phyloP scores from a whole-genome alignment of 1,140 invertebrate genomes.

The Drosophila kohkoa region DNA sequence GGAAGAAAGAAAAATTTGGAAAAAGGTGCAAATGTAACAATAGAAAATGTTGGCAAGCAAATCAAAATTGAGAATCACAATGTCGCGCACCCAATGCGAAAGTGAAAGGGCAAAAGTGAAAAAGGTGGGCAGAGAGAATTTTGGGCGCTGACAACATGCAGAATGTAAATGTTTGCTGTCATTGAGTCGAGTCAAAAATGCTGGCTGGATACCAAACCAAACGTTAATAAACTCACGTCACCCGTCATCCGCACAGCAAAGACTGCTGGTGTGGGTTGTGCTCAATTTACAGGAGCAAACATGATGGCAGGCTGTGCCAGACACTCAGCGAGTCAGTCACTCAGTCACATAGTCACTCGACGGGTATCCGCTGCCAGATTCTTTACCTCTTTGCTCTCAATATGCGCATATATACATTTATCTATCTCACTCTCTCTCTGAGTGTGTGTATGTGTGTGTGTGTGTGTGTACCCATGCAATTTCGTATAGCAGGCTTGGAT shows the following conservation, averaged over 20 bases:
- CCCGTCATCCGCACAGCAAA: neutral
- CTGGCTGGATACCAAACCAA: slow-evolving; percentile 62
- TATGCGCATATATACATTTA: neutral
- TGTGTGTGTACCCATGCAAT: slow-evolving; percentile 31
- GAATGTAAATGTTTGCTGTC: slow-evolving; percentile 80
- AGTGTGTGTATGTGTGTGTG: neutral
- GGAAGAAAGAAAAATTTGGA: neutral
- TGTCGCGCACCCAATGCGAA: slow-evolving; percentile 2
- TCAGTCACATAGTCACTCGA: neutral
- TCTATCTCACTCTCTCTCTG: neutral
- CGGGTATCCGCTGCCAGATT: slow-evolving; percentile 6
- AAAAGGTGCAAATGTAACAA: slow-evolving; percentile 39
- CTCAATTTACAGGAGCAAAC: slow-evolving; percentile 79
- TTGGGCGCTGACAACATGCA: slow-evolving; percentile 64
- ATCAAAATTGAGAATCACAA: slow-evolving; percentile 27
- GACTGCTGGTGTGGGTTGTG: slow-evolving; percentile 4
- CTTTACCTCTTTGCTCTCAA: slow-evolving; percentile 14
- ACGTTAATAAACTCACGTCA: slow-evolving; percentile 73
- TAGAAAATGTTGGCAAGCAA: slow-evolving; percentile 25
- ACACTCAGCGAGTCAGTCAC: slow-evolving; percentile 21
- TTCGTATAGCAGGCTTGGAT: slow-evolving; percentile 20
- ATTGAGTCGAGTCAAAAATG: slow-evolving; percentile 79
- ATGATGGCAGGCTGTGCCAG: slow-evolving; percentile 38
- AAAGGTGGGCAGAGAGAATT: slow-evolving; percentile 2
- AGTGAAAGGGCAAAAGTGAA: neutral